Evolutionary conservation across 2,113 vertebrate genomes (phyloP).

Genomic region (Myocastor coypus): DNA sequence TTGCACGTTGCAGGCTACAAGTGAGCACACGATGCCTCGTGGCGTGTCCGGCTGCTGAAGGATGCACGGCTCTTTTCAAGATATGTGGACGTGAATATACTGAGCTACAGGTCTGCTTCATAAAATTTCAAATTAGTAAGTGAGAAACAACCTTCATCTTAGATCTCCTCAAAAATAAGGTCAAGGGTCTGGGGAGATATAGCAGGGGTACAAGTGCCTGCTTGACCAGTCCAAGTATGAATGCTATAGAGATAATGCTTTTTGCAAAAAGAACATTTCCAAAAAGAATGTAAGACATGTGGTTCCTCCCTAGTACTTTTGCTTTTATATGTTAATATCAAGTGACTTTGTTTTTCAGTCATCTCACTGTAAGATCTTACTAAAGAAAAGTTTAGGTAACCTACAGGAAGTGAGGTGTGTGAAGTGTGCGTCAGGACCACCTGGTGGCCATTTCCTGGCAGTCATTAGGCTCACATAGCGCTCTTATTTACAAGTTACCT

Average conservation of each 20-base stretch:
- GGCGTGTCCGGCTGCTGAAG: background rate
- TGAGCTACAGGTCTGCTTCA: background rate
- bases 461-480: background rate
- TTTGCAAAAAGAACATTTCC: background rate
- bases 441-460: background rate
- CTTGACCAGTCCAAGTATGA: background rate
- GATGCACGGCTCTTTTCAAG: background rate
- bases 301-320: background rate
- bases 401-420: background rate
- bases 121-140: constrained; percentile 24
- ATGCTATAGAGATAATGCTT: background rate
- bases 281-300: background rate
- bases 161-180: background rate
- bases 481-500: constrained; percentile 32
- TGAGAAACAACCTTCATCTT: constrained; percentile 34
- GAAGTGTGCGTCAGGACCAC: background rate
- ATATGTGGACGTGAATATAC: background rate
- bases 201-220: too few relatives aligned
- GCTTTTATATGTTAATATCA: constrained; percentile 37
- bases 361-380: background rate
- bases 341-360: background rate
- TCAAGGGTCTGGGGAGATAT: too few relatives aligned
- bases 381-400: background rate
- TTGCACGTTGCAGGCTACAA: background rate
- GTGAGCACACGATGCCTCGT: background rate